A percentile compares a stretch with the other conserved stretches of the same genome.
Conservation (phyloP, 2,113 vertebrate genomes). For the Rhynchomys soricoides region DNA sequence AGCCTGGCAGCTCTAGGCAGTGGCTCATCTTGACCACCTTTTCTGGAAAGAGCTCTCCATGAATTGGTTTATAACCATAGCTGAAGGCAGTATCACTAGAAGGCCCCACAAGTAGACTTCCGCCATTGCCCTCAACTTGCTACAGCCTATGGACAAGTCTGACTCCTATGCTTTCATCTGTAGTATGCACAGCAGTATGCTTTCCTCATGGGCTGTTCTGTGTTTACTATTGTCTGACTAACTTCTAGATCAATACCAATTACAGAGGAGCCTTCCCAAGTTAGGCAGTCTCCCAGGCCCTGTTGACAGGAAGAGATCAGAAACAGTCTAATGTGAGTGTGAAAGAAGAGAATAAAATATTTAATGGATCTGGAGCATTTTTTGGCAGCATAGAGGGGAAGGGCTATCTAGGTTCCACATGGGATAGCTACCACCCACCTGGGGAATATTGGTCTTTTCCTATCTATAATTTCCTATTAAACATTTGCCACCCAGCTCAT, state of each 20-base stretch:
- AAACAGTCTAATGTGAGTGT: fast-evolving
- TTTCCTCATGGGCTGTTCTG: fast-evolving
- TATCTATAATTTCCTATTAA: fast-evolving
- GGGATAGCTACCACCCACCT: fast-evolving
- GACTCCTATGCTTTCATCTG: fast-evolving
- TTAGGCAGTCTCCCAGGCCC: fast-evolving
- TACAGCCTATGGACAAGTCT: fast-evolving
- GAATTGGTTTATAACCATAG: fast-evolving
- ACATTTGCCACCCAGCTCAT: fast-evolving
- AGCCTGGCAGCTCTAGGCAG: background rate
- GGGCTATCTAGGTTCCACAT: fast-evolving
- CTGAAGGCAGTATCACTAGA: background rate
- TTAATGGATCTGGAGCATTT: fast-evolving
- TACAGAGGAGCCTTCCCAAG: background rate
- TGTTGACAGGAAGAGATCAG: fast-evolving
- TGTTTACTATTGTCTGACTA: fast-evolving
- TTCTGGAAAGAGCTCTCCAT: background rate
- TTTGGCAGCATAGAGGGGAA: fast-evolving
- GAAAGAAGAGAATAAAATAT: fast-evolving
- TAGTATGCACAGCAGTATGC: fast-evolving
- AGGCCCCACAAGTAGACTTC: background rate
- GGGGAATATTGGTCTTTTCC: fast-evolving
- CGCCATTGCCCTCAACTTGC: fast-evolving
- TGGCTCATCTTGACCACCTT: background rate
- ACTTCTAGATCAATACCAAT: background rate